These are phyloP conservation scores for Nephila pilipes DNA, from an alignment of 1,140 invertebrate genomes.

Conservation along the genomic window DNA sequence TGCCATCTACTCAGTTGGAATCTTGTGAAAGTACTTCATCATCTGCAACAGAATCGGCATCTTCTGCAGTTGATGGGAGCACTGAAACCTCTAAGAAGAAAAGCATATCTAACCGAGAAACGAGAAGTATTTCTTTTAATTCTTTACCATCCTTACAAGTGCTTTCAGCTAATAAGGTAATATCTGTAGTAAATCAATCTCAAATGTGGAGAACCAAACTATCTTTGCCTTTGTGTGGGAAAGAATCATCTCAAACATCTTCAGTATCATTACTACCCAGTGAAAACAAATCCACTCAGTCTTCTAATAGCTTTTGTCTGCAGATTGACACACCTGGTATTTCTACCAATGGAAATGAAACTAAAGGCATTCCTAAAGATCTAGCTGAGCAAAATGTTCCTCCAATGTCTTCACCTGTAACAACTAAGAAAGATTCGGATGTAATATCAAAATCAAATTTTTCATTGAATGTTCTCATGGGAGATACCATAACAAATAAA, in stretches of 20 bases:
- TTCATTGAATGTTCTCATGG: conserved; percentile 69
- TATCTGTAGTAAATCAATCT: conserved; percentile 65
- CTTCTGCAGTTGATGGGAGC: not conserved
- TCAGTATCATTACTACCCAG: conserved; percentile 34
- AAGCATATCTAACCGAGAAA: not conserved
- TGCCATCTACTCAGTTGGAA: not conserved
- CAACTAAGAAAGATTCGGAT: not conserved
- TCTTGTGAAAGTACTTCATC: not conserved
- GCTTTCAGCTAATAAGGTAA: conserved; percentile 73
- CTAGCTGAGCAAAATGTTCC: conserved; percentile 23
- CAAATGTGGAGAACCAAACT: conserved; percentile 46
- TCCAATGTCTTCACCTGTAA: not conserved
- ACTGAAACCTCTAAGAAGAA: not conserved
- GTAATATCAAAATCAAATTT: conserved; percentile 59
- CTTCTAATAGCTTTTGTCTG: conserved; percentile 39
- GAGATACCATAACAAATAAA: conserved; percentile 3
- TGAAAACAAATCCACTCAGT: not conserved
- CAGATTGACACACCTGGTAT: conserved; percentile 48
- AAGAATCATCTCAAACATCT: not conserved
- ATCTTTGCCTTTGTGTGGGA: conserved; percentile 11
- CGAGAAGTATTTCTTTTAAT: conserved; percentile 43
- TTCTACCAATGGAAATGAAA: conserved; percentile 26
- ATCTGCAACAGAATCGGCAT: not conserved
- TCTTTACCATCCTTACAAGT: conserved; percentile 69
- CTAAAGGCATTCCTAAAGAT: conserved; percentile 20